These are phyloP conservation scores for Polypterus senegalus DNA, from an alignment of 2,113 vertebrate species.

Conservation along the genomic window DNA sequence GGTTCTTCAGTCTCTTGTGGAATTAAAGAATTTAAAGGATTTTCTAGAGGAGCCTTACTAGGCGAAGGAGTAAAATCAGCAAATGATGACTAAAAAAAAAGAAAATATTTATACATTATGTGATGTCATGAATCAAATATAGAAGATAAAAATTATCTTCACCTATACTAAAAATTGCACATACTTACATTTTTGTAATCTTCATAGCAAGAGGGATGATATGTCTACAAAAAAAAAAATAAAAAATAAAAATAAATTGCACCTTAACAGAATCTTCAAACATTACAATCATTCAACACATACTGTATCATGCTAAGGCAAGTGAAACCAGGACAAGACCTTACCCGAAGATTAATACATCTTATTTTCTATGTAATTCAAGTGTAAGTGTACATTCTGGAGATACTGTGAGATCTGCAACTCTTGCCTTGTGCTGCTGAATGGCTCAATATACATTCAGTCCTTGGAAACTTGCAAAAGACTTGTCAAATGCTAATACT, in stretches of 20 bases:
- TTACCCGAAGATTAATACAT: too few relatives aligned
- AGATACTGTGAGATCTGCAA: too few relatives aligned
- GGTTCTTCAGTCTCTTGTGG: constrained; percentile 65
- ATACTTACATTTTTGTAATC: constrained; percentile 94
- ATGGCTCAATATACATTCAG: too few relatives aligned
- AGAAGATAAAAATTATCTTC: not conserved
- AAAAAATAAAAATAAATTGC: not conserved
- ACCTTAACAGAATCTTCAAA: too few relatives aligned
- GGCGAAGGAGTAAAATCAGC: constrained; percentile 81
- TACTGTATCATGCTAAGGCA: too few relatives aligned
- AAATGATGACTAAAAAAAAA: constrained; percentile 45
- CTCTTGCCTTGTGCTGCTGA: too few relatives aligned
- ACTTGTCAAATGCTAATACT: too few relatives aligned
- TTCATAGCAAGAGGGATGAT: constrained; percentile 92
- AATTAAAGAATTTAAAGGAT: constrained; percentile 73
- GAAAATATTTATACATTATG: not conserved
- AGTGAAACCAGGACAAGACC: too few relatives aligned
- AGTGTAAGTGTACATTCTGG: too few relatives aligned
- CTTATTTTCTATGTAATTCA: too few relatives aligned
- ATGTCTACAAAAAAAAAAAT: constrained; percentile 61
- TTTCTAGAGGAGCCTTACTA: constrained; percentile 75
- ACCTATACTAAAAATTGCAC: not conserved
- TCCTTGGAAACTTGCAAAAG: too few relatives aligned
- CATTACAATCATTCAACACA: too few relatives aligned
- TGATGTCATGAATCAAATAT: not conserved